Evolutionary conservation across 1,140 invertebrate species (phyloP), one percentile per base, ranked within the genome.

Genomic region (Luehdorfia chinensis): DNA sequence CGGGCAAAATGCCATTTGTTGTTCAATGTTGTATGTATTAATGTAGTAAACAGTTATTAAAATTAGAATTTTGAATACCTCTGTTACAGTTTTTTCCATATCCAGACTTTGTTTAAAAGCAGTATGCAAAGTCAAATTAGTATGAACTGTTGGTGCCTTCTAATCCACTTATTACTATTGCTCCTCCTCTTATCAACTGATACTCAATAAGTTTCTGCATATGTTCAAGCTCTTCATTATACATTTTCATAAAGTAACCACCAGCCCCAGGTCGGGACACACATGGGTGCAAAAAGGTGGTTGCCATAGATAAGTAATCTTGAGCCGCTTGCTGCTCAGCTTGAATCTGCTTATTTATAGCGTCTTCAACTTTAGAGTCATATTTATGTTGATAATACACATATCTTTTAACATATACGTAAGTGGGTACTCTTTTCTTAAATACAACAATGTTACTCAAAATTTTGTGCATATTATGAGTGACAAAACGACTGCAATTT

Each of bases 231-330:
- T 68, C 66, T 32, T 68, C 66, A 12, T 59, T 9, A 36, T 65
- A 68, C 66, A 68, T 68, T 47, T 52, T 68, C 55, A 68, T 65
- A 25, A 68, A 68, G 25, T 50, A 65, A 1, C 55, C 60, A 6
- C 61, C 62, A 7, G 59, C 55, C 8, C 66, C 66, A 8, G 36
- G 39, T 18, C 41, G 31, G 6, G 51, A 57, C 23, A 58, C 19
- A 21, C 28, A 46, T 4, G 62, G 55, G 12, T 68, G 61, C 1
- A 65, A 36, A 37, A 68, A 65, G 7, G 21, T 30, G 4, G 57
- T 55, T n/a, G 66, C 59, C 33, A 69, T 50, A 16, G 51, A 55
- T 36, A 69, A 53, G 39, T 69, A 69, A 25, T 57, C 43, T 41
- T 57, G 53, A 6, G 59, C 59, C 8, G 61, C 66, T 43, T 65